These are phyloP conservation scores for Podilymbus podiceps DNA, from an alignment of 2,113 vertebrate species.

Conservation along the genomic window DNA sequence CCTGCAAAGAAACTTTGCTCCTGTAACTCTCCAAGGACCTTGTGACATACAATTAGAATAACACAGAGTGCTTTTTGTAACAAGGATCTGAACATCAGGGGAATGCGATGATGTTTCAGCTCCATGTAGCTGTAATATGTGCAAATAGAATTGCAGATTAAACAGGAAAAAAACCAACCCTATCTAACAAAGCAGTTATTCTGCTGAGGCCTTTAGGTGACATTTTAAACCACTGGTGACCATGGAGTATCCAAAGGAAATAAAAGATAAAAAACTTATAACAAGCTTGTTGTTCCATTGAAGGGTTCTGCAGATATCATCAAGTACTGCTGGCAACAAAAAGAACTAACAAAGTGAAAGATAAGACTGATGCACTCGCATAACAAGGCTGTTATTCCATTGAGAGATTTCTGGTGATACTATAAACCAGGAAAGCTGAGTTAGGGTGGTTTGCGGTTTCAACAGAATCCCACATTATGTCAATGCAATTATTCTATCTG, in stretches of 20 bases:
- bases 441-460: constrained; percentile 1
- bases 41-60: background rate
- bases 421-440: constrained; percentile 32
- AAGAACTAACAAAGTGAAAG: constrained; percentile 50
- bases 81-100: constrained; percentile 1
- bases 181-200: constrained; percentile 64
- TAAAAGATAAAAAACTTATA: constrained; percentile 74
- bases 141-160: constrained; percentile 67
- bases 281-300: constrained; percentile 69
- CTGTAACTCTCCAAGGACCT: background rate
- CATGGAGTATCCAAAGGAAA: constrained; percentile 62
- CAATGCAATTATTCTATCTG: background rate
- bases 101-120: constrained; percentile 42
- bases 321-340: constrained; percentile 41
- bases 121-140: constrained; percentile 28
- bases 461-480: background rate
- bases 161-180: background rate
- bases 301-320: constrained; percentile 52
- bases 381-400: constrained; percentile 51
- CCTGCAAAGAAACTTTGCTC: background rate
- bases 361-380: constrained; percentile 61
- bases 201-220: constrained; percentile 56
- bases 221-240: constrained; percentile 68
- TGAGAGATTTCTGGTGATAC: constrained; percentile 27
- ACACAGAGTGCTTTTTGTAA: constrained; percentile 37